A percentile compares a stretch with the other conserved stretches of the same genome.
Conservation (phyloP, 2,888 invertebrate species). For the Phytoseiulus persimilis region DNA sequence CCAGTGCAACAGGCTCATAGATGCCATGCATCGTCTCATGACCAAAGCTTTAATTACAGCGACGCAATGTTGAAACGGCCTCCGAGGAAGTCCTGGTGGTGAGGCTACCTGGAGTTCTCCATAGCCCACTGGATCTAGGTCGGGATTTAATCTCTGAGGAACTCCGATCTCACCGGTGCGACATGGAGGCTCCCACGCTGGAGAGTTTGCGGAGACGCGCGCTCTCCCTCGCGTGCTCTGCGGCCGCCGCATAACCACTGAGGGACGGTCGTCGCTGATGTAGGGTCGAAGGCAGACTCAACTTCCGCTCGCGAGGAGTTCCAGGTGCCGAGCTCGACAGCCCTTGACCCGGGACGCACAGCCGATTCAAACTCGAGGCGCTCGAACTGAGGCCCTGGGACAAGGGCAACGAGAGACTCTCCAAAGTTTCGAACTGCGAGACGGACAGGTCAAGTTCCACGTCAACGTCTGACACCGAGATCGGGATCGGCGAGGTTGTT, state of each 20-base stretch:
- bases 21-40: too few species aligned
- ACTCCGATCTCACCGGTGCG: not conserved
- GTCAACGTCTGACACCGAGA: constrained; percentile 33
- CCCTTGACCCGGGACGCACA: constrained; percentile 30
- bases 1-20: too few species aligned
- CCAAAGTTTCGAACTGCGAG: not conserved
- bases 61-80: too few species aligned
- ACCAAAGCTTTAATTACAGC: too few species aligned
- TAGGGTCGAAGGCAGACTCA: constrained; percentile 17
- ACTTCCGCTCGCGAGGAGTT: constrained; percentile 23
- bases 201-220: constrained; percentile 34
- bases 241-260: constrained; percentile 26
- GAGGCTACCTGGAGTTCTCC: too few species aligned
- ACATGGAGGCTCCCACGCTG: constrained; percentile 37
- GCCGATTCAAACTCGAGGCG: constrained; percentile 19
- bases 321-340: constrained; percentile 14
- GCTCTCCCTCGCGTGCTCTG: constrained; percentile 21
- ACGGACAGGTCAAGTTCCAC: constrained; percentile 25
- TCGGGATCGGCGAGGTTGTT: constrained; percentile 29
- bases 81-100: too few species aligned
- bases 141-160: too few species aligned
- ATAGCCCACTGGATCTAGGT: too few species aligned
- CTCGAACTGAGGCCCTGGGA: constrained; percentile 34
- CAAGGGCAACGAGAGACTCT: constrained; percentile 13
- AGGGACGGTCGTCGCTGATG: constrained; percentile 33